Evolutionary conservation across 2,797 vertebrate genomes (phyloP), one percentile per base, ranked within the genome.

Genomic region (Telmatherina bonti): DNA sequence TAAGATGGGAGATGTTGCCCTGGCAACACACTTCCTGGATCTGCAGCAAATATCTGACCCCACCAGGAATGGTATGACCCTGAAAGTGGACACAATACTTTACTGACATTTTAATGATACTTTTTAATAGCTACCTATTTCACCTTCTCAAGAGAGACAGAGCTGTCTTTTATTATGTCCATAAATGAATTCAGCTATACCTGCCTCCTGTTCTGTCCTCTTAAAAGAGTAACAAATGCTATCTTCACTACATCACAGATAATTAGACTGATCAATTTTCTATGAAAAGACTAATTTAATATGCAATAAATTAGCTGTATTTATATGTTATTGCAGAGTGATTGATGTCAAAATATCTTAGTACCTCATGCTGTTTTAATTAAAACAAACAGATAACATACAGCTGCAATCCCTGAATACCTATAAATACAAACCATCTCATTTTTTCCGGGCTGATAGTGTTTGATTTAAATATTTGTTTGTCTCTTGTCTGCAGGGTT

Each of bases 21-120:
- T 99, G 3, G 96, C 96, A 51, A 99, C 97, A 0, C 96, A 97
- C 75, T 96, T 95, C 85, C 91, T 98, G 66, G 95, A 97, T 78
- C 91, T 99, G 73, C 94, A 94, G 82, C 96, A 96, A 88, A 97
- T 99, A 80, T 98, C 97, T 0, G 95, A 97, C 76, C 85, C 94
- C 2, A 96, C 95, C 64, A 95, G 96, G 82, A 96, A 96, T 0
- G 97, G 97, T 98, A 61, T 18, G 43, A 53, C 36, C 20, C 33
- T 51, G 53, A 49, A 67, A n/a, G 6, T 29, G 15, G 5, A 4
- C 45, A 45, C 20, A 62, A 55, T 29, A 18, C 20, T 1, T 26
- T 41, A 7, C 45, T 18, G 18, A 27, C 3, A 8, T 29, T 27
- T 67, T 1, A 67, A 22, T 18, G 7, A 11, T 29, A 6, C 4